phyloP scores from a whole-genome alignment of 2,797 vertebrate species.

The Sarcoramphus papa region DNA sequence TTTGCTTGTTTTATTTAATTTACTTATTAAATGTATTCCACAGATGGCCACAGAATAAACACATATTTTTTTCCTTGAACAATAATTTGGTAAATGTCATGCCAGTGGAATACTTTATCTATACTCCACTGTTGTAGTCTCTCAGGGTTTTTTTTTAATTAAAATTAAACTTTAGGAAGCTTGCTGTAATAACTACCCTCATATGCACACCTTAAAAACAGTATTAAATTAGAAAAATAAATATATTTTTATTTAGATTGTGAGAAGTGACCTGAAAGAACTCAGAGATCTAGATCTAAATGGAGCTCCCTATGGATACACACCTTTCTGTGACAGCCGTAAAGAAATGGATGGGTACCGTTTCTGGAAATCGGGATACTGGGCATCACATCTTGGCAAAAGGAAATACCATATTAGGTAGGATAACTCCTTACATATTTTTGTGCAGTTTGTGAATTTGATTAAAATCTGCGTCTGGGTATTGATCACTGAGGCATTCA shows the following conservation, averaged over 20 bases:
- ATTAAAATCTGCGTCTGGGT: not conserved
- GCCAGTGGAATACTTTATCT: not conserved
- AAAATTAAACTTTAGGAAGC: not conserved
- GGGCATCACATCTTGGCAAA: conserved; percentile 90
- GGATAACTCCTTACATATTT: not conserved
- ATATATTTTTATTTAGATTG: conserved; percentile 77
- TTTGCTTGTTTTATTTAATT: not conserved
- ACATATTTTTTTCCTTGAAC: not conserved
- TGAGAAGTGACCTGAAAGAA: conserved; percentile 91
- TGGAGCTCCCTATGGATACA: conserved; percentile 94
- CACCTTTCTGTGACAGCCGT: conserved; percentile 94
- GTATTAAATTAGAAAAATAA: not conserved
- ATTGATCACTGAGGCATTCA: not conserved
- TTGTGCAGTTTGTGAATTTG: not conserved
- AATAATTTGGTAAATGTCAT: not conserved
- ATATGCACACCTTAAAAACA: not conserved
- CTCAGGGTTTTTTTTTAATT: not conserved
- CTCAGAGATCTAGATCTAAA: conserved; percentile 86
- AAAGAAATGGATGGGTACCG: conserved; percentile 95
- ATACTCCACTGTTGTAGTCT: fast-evolving
- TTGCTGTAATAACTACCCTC: not conserved
- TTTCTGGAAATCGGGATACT: conserved; percentile 96
- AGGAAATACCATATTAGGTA: conserved; percentile 97
- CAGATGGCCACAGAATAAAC: not conserved
- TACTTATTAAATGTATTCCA: not conserved